Conservation (phyloP, 2,113 vertebrate species). For the Phaetusa simplex region DNA sequence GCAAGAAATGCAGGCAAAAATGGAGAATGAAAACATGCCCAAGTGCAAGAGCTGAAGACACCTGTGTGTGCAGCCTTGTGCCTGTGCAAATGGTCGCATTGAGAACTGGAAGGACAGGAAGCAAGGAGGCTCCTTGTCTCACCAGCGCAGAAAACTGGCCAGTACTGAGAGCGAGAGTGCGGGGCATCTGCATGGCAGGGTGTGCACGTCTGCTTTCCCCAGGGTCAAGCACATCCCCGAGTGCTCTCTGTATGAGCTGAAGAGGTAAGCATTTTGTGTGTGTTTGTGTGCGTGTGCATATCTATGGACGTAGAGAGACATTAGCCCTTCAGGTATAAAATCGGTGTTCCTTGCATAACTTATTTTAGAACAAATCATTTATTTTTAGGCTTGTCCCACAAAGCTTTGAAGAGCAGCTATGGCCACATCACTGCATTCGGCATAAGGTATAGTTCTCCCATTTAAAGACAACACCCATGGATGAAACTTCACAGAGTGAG, state of each 20-base stretch:
- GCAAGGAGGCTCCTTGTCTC: not conserved
- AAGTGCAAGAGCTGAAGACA: not conserved
- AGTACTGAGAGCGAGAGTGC: not conserved
- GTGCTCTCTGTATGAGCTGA: not conserved
- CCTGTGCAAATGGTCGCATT: accelerated
- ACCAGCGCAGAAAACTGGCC: not conserved
- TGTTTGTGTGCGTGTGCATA: accelerated
- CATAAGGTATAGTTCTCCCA: not conserved
- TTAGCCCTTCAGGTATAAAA: not conserved
- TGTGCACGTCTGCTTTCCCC: not conserved
- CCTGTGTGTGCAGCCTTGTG: not conserved
- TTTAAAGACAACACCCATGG: not conserved
- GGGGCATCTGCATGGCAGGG: not conserved
- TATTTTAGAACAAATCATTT: not conserved
- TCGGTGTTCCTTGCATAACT: not conserved
- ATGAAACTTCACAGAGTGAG: not conserved
- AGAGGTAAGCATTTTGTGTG: not conserved
- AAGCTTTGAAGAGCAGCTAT: not conserved
- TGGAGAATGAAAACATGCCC: not conserved
- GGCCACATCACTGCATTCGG: not conserved
- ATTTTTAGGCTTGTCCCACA: not conserved
- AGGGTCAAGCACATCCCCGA: not conserved
- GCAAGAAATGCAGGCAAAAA: not conserved
- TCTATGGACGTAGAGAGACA: not conserved
- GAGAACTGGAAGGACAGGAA: not conserved